phyloP scores from a whole-genome alignment of 2,888 invertebrate species.

The Mythimna lalbum region DNA sequence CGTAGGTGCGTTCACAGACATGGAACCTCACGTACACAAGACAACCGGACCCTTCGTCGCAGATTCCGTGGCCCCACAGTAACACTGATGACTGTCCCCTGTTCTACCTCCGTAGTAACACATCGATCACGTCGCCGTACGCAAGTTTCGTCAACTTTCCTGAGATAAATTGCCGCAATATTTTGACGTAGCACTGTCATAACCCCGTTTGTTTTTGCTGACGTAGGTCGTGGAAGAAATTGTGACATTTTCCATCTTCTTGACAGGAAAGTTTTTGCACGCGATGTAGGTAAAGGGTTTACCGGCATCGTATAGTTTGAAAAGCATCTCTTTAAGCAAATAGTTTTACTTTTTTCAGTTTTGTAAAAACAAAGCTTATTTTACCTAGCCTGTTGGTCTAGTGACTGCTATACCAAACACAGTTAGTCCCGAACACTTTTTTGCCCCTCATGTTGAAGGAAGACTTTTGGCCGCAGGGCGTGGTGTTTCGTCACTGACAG shows the following conservation, averaged over 20 bases:
- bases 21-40: too few species aligned
- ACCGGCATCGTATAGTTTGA: background rate
- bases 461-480: too few species aligned
- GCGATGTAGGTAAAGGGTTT: slow-evolving; percentile 23
- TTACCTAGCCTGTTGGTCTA: too few species aligned
- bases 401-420: too few species aligned
- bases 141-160: slow-evolving; percentile 51
- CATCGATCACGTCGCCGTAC: slow-evolving; percentile 69
- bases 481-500: too few species aligned
- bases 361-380: too few species aligned
- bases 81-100: slow-evolving; percentile 71
- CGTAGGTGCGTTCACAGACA: too few species aligned
- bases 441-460: too few species aligned
- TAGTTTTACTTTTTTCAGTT: too few species aligned
- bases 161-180: slow-evolving; percentile 50
- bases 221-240: slow-evolving; percentile 35
- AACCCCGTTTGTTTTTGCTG: slow-evolving; percentile 58
- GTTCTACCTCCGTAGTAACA: slow-evolving; percentile 72
- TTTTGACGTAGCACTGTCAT: slow-evolving; percentile 47
- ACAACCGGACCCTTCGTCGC: too few species aligned
- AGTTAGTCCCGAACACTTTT: too few species aligned
- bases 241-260: slow-evolving; percentile 24
- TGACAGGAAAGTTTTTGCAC: slow-evolving; percentile 16
- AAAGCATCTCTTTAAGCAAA: too few species aligned
- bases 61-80: slow-evolving; percentile 50